These are phyloP conservation scores for Cantharis rustica DNA, from an alignment of 2,888 invertebrate genomes.

Conservation along the genomic window DNA sequence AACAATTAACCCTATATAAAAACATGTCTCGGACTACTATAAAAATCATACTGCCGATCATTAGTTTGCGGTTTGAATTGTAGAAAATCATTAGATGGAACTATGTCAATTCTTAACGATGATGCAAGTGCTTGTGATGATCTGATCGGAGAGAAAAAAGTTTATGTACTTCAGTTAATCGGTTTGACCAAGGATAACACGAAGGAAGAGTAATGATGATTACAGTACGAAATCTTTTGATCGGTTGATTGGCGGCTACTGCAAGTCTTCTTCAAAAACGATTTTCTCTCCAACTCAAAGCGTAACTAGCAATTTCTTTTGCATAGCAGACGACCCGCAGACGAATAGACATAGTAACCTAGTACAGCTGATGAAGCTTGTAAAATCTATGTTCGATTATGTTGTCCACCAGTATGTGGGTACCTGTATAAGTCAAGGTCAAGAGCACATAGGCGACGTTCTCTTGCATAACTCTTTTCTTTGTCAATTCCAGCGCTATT, in stretches of 20 bases:
- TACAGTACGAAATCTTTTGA: not conserved
- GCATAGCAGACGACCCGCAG: conserved; percentile 38
- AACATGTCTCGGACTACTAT: not conserved
- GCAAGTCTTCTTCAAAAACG: not conserved
- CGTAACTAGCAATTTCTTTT: conserved; percentile 7
- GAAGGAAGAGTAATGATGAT: not conserved
- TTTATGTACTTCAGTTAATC: not conserved
- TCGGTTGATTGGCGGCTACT: not conserved
- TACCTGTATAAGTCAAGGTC: conserved; percentile 39
- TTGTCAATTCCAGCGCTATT: not conserved
- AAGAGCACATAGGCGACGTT: conserved; percentile 26
- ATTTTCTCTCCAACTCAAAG: not conserved
- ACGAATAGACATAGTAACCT: conserved; percentile 41
- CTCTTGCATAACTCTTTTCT: not conserved
- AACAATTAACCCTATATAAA: not conserved
- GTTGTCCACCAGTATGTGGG: conserved; percentile 36
- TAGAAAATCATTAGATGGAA: not conserved
- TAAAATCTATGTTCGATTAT: conserved; percentile 37
- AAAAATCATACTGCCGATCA: not conserved
- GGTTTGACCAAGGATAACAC: not conserved
- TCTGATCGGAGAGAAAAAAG: not conserved
- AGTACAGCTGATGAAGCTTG: conserved; percentile 33
- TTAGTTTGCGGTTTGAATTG: not conserved
- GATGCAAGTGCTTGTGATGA: not conserved
- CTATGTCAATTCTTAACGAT: not conserved